Percentiles rank a stretch among this genome's conserved stretches.
phyloP scores from a whole-genome alignment of 2,888 invertebrate genomes.

The Protula sp. region DNA sequence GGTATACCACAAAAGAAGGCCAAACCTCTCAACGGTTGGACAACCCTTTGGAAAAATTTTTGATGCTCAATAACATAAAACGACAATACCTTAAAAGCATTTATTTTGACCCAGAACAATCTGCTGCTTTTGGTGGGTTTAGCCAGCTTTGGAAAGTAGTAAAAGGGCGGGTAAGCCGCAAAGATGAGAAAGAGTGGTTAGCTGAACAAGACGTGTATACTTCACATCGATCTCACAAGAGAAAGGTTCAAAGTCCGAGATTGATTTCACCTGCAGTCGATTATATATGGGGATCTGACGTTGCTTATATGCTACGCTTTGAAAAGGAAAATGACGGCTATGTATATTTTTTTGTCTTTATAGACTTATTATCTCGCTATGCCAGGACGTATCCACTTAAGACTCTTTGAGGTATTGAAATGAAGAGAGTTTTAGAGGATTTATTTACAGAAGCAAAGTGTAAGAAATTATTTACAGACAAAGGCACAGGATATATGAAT shows the following conservation, averaged over 20 bases:
- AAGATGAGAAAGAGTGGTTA: neutral
- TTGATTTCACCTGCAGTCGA: neutral
- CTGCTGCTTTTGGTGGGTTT: neutral
- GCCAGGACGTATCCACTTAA: conserved; percentile 2
- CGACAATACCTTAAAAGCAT: neutral
- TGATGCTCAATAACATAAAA: neutral
- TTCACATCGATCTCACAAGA: neutral
- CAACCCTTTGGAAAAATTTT: too few relatives aligned
- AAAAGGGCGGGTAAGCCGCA: neutral
- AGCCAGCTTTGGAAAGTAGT: neutral
- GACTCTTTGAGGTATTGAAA: neutral
- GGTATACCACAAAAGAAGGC: too few relatives aligned
- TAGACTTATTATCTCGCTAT: too few relatives aligned
- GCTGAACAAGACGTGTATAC: neutral
- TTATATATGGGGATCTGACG: neutral
- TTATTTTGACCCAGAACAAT: neutral
- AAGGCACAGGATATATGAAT: neutral
- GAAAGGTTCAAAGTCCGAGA: neutral
- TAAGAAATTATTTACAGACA: neutral
- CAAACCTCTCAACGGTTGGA: too few relatives aligned
- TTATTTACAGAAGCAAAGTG: neutral
- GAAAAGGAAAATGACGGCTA: too few relatives aligned
- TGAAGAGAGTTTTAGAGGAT: neutral
- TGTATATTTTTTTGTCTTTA: too few relatives aligned
- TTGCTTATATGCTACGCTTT: too few relatives aligned